These are phyloP conservation scores for Apotomis turbidana DNA, from an alignment of 2,888 invertebrate genomes.

Conservation along the genomic window DNA sequence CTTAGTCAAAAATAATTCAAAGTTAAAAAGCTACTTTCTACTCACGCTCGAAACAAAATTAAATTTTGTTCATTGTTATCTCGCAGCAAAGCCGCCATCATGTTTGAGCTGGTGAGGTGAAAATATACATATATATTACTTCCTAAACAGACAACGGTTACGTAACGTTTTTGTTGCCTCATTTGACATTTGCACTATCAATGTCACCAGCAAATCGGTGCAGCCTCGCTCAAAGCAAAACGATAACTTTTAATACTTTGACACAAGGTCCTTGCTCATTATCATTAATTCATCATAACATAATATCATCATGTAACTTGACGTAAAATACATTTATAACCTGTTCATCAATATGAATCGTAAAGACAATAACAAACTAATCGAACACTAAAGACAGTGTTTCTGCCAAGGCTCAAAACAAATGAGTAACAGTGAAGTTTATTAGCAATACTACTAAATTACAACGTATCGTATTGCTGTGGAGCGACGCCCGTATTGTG, in stretches of 20 bases:
- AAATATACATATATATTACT: neutral
- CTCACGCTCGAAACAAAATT: no score
- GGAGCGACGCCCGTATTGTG: conserved; percentile 1
- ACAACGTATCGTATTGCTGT: conserved; percentile 4
- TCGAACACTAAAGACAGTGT: neutral
- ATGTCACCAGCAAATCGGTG: conserved; percentile 8
- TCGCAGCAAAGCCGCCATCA: no score
- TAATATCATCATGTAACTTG: conserved; percentile 2
- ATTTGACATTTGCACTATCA: conserved; percentile 21
- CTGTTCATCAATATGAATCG: neutral
- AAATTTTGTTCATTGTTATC: no score
- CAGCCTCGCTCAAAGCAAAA: conserved; percentile 14
- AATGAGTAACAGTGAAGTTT: neutral
- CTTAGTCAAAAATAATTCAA: no score
- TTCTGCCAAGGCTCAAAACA: neutral
- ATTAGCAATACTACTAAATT: conserved; percentile 1
- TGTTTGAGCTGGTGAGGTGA: no score
- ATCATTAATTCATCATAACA: neutral
- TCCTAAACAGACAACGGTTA: neutral
- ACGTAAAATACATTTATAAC: neutral
- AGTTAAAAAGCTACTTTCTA: no score
- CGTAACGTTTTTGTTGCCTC: conserved; percentile 12
- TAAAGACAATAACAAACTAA: neutral
- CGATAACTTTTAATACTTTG: conserved; percentile 18
- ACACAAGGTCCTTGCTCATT: conserved; percentile 12